phyloP scores from a whole-genome alignment of 2,888 invertebrate genomes.

The Drosophila kuntzei region DNA sequence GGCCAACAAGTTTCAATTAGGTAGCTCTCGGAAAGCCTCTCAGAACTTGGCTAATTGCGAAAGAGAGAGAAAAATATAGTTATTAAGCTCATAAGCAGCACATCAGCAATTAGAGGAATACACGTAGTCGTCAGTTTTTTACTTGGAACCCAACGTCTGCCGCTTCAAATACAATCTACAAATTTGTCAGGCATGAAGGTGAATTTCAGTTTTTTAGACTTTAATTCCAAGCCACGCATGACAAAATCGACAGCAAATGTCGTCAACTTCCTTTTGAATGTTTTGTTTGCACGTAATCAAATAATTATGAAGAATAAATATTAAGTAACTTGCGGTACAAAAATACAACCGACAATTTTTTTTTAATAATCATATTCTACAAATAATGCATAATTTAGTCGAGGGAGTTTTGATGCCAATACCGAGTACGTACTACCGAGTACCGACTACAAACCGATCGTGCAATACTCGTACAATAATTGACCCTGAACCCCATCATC shows the following conservation, averaged over 20 bases:
- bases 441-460: constrained; percentile 44
- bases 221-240: constrained; percentile 76
- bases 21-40: constrained; percentile 32
- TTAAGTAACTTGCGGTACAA: constrained; percentile 60
- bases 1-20: constrained; percentile 51
- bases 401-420: constrained; percentile 7
- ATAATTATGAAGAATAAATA: constrained; percentile 79
- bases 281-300: constrained; percentile 57
- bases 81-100: constrained; percentile 65
- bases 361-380: constrained; percentile 35
- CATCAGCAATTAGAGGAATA: constrained; percentile 59
- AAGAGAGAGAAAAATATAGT: constrained; percentile 62
- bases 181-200: constrained; percentile 80
- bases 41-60: constrained; percentile 42
- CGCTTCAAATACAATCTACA: constrained; percentile 26
- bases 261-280: constrained; percentile 75
- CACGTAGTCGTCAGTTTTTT: constrained; percentile 6
- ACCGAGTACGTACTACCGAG: background rate
- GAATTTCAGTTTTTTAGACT: constrained; percentile 33
- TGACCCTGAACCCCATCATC: constrained; percentile 70
- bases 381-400: constrained; percentile 77
- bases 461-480: constrained; percentile 63
- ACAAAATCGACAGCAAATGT: constrained; percentile 72
- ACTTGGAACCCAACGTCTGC: constrained; percentile 9
- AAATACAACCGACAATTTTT: constrained; percentile 44